Evolutionary conservation across 1,140 invertebrate species (phyloP).

Genomic region (Polypedilum vanderplanki): DNA sequence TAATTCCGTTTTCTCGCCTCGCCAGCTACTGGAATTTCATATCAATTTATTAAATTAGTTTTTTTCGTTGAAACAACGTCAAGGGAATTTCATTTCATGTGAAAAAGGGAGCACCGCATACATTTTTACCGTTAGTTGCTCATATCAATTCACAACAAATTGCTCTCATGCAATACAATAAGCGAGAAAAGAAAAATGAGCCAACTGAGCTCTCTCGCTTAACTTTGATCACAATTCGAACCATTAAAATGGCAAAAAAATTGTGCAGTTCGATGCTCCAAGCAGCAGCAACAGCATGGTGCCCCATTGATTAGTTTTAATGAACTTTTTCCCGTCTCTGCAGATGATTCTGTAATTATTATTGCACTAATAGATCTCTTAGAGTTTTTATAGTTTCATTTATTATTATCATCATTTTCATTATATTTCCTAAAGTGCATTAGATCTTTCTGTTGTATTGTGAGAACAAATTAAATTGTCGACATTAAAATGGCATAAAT

Average conservation of each 20-base stretch:
- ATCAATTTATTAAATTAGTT: conserved; percentile 26
- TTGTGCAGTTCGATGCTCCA: not conserved
- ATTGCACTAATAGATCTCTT: not conserved
- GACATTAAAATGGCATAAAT: not conserved
- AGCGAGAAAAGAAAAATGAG: too few species aligned
- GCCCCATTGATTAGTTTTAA: not conserved
- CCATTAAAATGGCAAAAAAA: not conserved
- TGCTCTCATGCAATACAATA: too few species aligned
- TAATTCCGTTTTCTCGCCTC: not conserved
- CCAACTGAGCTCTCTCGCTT: not conserved
- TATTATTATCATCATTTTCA: not conserved
- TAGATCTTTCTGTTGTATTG: too few species aligned
- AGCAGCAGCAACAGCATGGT: too few species aligned
- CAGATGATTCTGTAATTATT: not conserved
- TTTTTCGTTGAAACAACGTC: not conserved
- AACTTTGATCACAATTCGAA: not conserved
- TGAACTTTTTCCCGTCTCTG: not conserved
- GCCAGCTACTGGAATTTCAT: not conserved
- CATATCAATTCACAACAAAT: not conserved
- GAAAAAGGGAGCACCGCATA: not conserved
- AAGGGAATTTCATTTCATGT: not conserved
- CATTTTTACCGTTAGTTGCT: not conserved
- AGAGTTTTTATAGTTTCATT: not conserved
- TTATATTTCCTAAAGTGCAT: not conserved
- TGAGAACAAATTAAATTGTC: conserved; percentile 22